Percentiles rank a stretch among this genome's conserved stretches.
Evolutionary conservation across 2,113 vertebrate species (phyloP).

Genomic region (Indri indri): DNA sequence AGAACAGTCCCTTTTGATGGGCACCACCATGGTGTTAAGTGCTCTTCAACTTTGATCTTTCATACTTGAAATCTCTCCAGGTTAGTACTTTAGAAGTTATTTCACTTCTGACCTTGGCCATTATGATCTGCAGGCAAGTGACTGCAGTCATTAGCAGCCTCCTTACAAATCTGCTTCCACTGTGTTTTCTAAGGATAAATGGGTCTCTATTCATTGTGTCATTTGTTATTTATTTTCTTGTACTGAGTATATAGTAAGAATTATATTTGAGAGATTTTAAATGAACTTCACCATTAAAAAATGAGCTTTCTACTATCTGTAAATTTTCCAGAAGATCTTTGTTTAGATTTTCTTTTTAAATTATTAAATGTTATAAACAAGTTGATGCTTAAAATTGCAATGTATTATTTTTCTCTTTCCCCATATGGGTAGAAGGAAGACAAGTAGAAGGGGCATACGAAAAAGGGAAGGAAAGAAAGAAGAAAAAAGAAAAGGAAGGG

Average conservation of each 20-base stretch:
- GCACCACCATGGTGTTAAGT: not conserved
- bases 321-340: not conserved
- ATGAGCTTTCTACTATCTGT: not conserved
- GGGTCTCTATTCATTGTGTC: not conserved
- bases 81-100: conserved; percentile 4
- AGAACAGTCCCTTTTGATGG: conserved; percentile 7
- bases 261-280: not conserved
- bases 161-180: not conserved
- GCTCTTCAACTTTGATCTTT: not conserved
- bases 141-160: not conserved
- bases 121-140: not conserved
- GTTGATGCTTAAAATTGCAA: not conserved
- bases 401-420: not conserved
- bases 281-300: conserved; percentile 31
- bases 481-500: not conserved
- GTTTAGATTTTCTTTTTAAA: not conserved
- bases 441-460: not conserved
- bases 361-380: not conserved
- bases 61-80: conserved; percentile 14
- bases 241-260: not conserved
- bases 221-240: not conserved
- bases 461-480: not conserved
- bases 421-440: not conserved
- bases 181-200: not conserved
- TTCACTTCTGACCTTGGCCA: conserved; percentile 34